These are phyloP conservation scores for Luperina testacea DNA, from an alignment of 2,888 invertebrate species.

Conservation along the genomic window DNA sequence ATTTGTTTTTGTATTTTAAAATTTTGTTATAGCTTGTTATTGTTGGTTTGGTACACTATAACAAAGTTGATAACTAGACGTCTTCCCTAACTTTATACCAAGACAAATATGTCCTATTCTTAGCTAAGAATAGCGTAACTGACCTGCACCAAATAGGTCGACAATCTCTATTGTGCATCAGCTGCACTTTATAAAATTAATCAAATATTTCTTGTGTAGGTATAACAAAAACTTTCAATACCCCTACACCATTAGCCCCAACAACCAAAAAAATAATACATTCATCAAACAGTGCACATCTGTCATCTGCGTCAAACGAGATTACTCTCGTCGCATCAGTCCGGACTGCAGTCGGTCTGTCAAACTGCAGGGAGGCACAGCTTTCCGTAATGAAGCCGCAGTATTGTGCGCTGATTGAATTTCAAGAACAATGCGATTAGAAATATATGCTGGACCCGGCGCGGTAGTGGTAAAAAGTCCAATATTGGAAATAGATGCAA, in stretches of 20 bases:
- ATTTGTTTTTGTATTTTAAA: neutral
- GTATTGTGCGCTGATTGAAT: constrained; percentile 51
- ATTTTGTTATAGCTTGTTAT: neutral
- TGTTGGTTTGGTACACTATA: neutral
- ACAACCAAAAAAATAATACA: neutral
- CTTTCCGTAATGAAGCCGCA: constrained; percentile 39
- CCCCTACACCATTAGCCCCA: neutral
- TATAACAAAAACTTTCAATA: neutral
- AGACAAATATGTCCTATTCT: neutral
- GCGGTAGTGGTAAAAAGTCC: neutral
- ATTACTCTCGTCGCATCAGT: constrained; percentile 10
- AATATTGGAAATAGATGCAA: neutral
- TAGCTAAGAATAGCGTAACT: neutral
- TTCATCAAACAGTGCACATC: constrained; percentile 1
- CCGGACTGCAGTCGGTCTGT: constrained; percentile 18
- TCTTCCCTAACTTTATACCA: neutral
- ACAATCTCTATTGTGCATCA: neutral
- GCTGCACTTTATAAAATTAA: neutral
- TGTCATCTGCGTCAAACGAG: constrained; percentile 31
- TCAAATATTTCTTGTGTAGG: neutral
- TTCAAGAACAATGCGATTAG: constrained; percentile 47
- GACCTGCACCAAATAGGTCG: neutral
- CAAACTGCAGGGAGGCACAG: neutral
- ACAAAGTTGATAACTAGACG: neutral
- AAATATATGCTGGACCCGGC: neutral